Evolutionary conservation across 2,888 invertebrate genomes (phyloP).

Genomic region (Drosophila eohydei): DNA sequence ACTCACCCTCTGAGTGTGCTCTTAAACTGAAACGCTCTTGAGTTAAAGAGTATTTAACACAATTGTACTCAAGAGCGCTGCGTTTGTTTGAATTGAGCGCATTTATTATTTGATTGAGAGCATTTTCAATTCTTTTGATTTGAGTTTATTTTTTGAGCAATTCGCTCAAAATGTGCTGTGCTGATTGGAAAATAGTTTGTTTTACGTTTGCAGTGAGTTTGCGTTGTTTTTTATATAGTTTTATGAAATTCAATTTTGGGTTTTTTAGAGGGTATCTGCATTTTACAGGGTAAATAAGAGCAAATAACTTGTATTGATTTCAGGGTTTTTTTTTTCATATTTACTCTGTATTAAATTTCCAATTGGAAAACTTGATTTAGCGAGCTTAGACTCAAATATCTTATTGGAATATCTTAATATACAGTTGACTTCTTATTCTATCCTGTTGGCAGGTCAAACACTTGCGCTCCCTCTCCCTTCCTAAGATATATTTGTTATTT

Average conservation of each 20-base stretch:
- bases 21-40: conserved; percentile 38
- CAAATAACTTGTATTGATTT: background rate
- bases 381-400: background rate
- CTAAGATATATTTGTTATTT: conserved; percentile 37
- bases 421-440: background rate
- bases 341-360: background rate
- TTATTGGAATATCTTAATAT: conserved; percentile 1
- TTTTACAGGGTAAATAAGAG: no score
- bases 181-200: conserved; percentile 1
- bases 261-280: background rate
- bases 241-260: background rate
- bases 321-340: background rate
- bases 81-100: background rate
- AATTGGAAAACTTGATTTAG: background rate
- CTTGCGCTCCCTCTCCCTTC: background rate
- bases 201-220: background rate
- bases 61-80: conserved; percentile 26
- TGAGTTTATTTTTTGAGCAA: background rate
- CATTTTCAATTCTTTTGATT: background rate
- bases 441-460: conserved; percentile 5
- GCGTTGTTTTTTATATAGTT: background rate
- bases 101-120: background rate
- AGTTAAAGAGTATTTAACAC: conserved; percentile 21
- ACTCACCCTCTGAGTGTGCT: conserved; percentile 3
- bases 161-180: background rate